These are phyloP conservation scores for Cataglyphis albicans DNA, from an alignment of 2,888 invertebrate genomes.

Conservation along the genomic window DNA sequence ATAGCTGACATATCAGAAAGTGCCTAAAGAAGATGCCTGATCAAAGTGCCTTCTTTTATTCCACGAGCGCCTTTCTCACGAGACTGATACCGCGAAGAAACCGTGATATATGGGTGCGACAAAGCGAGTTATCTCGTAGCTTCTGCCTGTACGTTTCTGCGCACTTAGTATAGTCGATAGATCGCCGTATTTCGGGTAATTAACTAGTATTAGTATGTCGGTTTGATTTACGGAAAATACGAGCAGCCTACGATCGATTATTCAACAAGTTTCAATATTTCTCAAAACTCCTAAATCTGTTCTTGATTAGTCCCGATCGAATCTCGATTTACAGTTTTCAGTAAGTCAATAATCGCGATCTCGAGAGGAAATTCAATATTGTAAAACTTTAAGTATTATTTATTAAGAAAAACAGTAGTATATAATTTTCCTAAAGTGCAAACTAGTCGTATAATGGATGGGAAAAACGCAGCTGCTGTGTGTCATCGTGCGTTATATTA, in stretches of 20 bases:
- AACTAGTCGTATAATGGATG: conserved; percentile 28
- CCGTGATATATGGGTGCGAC: conserved; percentile 76
- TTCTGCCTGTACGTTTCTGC: conserved; percentile 82
- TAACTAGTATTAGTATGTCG: conserved; percentile 81
- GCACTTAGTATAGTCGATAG: conserved; percentile 66
- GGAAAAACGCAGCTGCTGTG: conserved; percentile 25
- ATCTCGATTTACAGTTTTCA: not conserved
- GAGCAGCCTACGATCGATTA: conserved; percentile 10
- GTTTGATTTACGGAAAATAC: conserved; percentile 15
- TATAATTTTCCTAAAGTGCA: conserved; percentile 35
- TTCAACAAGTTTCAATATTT: not conserved
- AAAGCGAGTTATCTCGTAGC: conserved; percentile 83
- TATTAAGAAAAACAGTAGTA: not conserved
- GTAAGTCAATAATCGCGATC: not conserved
- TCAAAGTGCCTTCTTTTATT: conserved; percentile 59
- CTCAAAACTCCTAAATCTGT: not conserved
- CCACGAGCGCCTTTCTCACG: conserved; percentile 71
- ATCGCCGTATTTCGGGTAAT: conserved; percentile 68
- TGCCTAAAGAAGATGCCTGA: conserved; percentile 56
- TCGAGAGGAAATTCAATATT: not conserved
- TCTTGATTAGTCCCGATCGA: not conserved
- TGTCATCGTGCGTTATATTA: not conserved
- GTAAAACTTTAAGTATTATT: conserved; percentile 30
- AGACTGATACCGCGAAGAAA: conserved; percentile 83
- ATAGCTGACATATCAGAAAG: conserved; percentile 71